Evolutionary conservation across 2,797 vertebrate genomes (phyloP).

Genomic region (Falco columbarius): DNA sequence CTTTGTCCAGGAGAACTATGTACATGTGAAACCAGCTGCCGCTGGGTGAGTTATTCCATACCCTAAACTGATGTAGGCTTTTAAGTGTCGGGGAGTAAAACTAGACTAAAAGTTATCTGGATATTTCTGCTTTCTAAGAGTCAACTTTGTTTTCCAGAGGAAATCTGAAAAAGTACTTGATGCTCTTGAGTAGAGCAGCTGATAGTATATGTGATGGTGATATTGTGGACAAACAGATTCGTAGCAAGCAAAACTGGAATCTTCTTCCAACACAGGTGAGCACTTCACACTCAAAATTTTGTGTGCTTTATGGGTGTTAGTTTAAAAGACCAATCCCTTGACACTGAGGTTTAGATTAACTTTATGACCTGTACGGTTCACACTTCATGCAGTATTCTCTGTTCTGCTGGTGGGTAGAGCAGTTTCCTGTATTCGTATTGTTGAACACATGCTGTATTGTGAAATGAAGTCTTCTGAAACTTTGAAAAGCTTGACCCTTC

Average conservation of each 20-base stretch:
- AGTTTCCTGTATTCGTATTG: not conserved
- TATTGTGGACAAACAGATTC: conserved; percentile 91
- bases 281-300: not conserved
- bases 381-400: not conserved
- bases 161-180: conserved; percentile 89
- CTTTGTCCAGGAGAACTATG: conserved; percentile 97
- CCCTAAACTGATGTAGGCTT: not conserved
- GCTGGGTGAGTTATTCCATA: conserved; percentile 83
- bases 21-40: conserved; percentile 89
- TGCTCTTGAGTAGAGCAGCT: conserved; percentile 93
- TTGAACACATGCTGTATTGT: not conserved
- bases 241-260: conserved; percentile 91
- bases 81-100: not conserved
- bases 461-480: not conserved
- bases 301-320: not conserved
- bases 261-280: conserved; percentile 94
- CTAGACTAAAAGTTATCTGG: not conserved
- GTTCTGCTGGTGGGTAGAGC: not conserved
- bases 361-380: not conserved
- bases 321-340: not conserved
- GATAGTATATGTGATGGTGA: conserved; percentile 96
- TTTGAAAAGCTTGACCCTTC: not conserved
- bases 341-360: not conserved
- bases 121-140: not conserved
- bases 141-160: conserved; percentile 74